These are phyloP conservation scores for Orbicella faveolata DNA, from an alignment of 64 coral and sea anemone species.

Conservation along the genomic window DNA sequence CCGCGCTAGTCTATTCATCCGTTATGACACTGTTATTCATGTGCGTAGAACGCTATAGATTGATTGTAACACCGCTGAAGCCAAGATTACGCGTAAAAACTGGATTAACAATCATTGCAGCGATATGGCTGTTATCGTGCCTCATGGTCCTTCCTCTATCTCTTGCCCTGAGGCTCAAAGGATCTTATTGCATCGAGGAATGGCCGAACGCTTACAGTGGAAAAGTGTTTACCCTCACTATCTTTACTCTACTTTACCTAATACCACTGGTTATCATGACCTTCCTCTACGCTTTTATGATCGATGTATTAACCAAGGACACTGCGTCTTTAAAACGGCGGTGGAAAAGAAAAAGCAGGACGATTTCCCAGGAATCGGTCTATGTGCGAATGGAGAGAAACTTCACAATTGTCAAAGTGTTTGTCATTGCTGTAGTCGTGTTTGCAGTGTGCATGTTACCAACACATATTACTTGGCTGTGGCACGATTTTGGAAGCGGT, in stretches of 20 bases:
- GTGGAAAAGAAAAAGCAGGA: background rate
- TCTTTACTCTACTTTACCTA: constrained; percentile 56
- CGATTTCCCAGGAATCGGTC: constrained; percentile 18
- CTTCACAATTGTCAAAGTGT: constrained; percentile 72
- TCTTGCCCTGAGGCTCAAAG: constrained; percentile 40
- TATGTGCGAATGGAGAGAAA: constrained; percentile 44
- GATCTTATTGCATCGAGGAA: constrained; percentile 33
- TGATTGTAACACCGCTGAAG: constrained; percentile 83
- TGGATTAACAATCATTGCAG: constrained; percentile 48
- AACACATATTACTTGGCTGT: constrained; percentile 70
- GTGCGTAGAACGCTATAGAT: constrained; percentile 82
- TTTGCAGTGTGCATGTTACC: constrained; percentile 83
- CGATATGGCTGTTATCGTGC: constrained; percentile 61
- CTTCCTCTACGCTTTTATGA: constrained; percentile 53
- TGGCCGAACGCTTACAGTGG: constrained; percentile 49
- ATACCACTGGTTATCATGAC: constrained; percentile 64
- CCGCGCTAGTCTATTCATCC: constrained; percentile 76
- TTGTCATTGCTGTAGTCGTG: constrained; percentile 59
- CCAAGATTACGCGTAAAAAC: constrained; percentile 33
- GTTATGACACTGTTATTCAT: constrained; percentile 82
- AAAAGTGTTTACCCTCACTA: constrained; percentile 61
- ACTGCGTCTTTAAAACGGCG: constrained; percentile 21
- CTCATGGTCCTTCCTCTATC: constrained; percentile 63
- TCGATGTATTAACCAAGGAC: constrained; percentile 50
- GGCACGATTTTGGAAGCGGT: constrained; percentile 79